A percentile compares a stretch with the other conserved stretches of the same genome.
Conservation (phyloP, 2,113 vertebrate species). For the Perccottus glenii region DNA sequence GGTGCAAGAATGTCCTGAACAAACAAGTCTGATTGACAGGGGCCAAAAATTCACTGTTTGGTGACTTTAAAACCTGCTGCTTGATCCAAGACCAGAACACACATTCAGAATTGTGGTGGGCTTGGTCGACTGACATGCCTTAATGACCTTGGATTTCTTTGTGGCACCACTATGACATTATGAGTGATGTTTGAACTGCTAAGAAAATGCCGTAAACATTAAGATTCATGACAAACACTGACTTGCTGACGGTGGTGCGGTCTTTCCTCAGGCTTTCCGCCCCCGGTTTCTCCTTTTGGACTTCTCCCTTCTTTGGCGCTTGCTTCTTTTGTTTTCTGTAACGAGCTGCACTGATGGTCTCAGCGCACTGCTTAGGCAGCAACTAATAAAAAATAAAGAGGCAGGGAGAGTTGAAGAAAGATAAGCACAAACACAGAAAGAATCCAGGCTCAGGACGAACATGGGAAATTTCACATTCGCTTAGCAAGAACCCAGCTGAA, state of each 20-base stretch:
- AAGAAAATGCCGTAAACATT: background rate
- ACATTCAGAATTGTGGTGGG: too few species aligned
- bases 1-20: too few species aligned
- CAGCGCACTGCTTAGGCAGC: constrained; percentile 88
- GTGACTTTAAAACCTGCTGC: too few species aligned
- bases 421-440: constrained; percentile 7
- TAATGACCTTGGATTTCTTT: too few species aligned
- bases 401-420: constrained; percentile 1
- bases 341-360: constrained; percentile 87
- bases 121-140: too few species aligned
- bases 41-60: too few species aligned
- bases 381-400: constrained; percentile 75
- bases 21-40: too few species aligned
- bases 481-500: background rate
- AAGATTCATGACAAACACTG: constrained; percentile 49
- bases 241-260: constrained; percentile 88
- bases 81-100: too few species aligned
- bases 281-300: constrained; percentile 87
- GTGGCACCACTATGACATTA: too few species aligned
- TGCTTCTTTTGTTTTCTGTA: constrained; percentile 85
- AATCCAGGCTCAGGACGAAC: constrained; percentile 23
- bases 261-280: constrained; percentile 90
- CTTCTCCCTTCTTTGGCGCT: constrained; percentile 82
- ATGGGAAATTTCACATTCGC: constrained; percentile 10
- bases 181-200: too few species aligned